These are phyloP conservation scores for Pyxicephalus adspersus DNA, from an alignment of 2,113 vertebrate genomes.

Conservation along the genomic window DNA sequence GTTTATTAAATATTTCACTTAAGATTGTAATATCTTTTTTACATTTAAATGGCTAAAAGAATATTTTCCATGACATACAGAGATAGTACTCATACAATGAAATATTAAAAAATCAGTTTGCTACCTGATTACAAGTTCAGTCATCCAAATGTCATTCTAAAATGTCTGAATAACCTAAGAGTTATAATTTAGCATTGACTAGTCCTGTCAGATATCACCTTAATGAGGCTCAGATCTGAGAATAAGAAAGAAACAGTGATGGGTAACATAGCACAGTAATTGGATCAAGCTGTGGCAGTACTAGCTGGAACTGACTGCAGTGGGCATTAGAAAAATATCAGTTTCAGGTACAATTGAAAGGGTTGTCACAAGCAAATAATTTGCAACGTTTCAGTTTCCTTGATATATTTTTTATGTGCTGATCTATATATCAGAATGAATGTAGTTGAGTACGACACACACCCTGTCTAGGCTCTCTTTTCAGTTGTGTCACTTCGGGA, in stretches of 20 bases:
- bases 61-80: constrained; percentile 33
- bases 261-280: constrained; percentile 60
- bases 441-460: constrained; percentile 15
- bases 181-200: constrained; percentile 57
- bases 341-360: constrained; percentile 51
- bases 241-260: constrained; percentile 58
- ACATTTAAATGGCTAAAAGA: constrained; percentile 26
- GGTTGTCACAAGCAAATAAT: constrained; percentile 58
- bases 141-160: constrained; percentile 53
- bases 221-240: constrained; percentile 65
- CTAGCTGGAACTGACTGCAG: constrained; percentile 60
- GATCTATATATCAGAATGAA: constrained; percentile 46
- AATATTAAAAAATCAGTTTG: constrained; percentile 50
- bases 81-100: constrained; percentile 10
- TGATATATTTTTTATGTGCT: constrained; percentile 26
- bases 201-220: constrained; percentile 63
- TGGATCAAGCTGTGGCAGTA: constrained; percentile 62
- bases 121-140: constrained; percentile 57
- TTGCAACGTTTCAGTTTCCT: constrained; percentile 56
- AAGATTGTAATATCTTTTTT: background rate
- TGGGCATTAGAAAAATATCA: constrained; percentile 40
- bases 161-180: constrained; percentile 57
- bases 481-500: background rate
- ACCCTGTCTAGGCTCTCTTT: background rate
- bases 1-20: background rate